These are phyloP conservation scores for Catocala sponsa DNA, from an alignment of 2,888 invertebrate species.

Conservation along the genomic window DNA sequence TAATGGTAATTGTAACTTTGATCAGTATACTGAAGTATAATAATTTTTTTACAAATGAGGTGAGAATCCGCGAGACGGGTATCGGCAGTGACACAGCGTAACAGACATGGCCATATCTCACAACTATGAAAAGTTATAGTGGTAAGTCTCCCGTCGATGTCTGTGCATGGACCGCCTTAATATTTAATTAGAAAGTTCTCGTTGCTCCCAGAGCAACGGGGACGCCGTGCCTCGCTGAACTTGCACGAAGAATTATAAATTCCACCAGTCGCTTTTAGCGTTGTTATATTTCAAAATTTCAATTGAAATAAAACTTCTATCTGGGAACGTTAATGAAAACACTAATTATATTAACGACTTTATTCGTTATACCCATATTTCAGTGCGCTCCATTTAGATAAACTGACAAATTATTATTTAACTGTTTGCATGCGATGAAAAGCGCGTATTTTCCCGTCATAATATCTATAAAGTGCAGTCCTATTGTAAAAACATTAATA, in stretches of 20 bases:
- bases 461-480: too few species aligned
- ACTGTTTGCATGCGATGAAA: too few species aligned
- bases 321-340: conserved; percentile 38
- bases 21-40: neutral
- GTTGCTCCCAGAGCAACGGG: conserved; percentile 53
- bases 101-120: conserved; percentile 43
- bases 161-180: conserved; percentile 68
- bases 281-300: conserved; percentile 67
- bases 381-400: conserved; percentile 10
- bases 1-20: neutral
- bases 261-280: conserved; percentile 63
- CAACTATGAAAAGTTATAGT: conserved; percentile 54
- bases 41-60: conserved; percentile 18
- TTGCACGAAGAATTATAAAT: conserved; percentile 73
- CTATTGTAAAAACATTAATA: too few species aligned
- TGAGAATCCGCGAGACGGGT: neutral
- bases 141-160: conserved; percentile 56
- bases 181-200: conserved; percentile 80
- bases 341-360: conserved; percentile 37
- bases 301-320: conserved; percentile 50
- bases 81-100: conserved; percentile 1
- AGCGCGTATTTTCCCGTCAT: too few species aligned
- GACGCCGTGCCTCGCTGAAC: conserved; percentile 61
- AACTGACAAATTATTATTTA: neutral
- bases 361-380: conserved; percentile 30